These are phyloP conservation scores for Empidonax alnorum DNA, from an alignment of 2,113 vertebrate species.

Conservation along the genomic window DNA sequence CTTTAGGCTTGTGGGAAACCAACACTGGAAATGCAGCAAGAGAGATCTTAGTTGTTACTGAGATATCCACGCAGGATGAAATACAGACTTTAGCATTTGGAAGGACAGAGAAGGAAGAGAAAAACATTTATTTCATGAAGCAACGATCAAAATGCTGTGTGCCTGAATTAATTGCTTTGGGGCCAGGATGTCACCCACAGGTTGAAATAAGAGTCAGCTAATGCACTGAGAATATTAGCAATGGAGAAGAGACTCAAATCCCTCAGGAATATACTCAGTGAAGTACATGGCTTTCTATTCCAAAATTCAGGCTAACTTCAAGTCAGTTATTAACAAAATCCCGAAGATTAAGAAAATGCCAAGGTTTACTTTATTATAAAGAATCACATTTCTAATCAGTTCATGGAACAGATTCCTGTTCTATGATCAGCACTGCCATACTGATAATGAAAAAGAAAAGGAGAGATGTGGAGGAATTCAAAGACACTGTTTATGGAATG, in stretches of 20 bases:
- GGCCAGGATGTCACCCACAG: neutral
- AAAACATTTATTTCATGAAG: neutral
- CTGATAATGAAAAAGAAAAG: neutral
- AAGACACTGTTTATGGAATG: neutral
- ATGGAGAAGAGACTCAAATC: neutral
- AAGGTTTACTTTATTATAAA: neutral
- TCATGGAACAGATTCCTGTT: neutral
- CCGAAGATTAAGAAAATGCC: neutral
- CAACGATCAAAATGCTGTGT: neutral
- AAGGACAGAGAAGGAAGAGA: neutral
- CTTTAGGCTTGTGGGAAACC: neutral
- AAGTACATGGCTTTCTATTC: neutral
- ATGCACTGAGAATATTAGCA: neutral
- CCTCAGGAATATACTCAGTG: neutral
- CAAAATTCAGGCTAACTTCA: neutral
- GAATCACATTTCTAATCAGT: neutral
- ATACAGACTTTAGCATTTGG: neutral
- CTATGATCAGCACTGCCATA: neutral
- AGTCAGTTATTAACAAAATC: neutral
- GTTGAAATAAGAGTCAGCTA: neutral
- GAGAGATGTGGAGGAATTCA: neutral
- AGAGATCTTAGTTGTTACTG: neutral
- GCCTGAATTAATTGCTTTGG: constrained; percentile 4
- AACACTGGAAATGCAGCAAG: neutral
- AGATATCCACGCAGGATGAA: neutral